Evolutionary conservation across 2,113 vertebrate species (phyloP).

Genomic region (Cariama cristata): DNA sequence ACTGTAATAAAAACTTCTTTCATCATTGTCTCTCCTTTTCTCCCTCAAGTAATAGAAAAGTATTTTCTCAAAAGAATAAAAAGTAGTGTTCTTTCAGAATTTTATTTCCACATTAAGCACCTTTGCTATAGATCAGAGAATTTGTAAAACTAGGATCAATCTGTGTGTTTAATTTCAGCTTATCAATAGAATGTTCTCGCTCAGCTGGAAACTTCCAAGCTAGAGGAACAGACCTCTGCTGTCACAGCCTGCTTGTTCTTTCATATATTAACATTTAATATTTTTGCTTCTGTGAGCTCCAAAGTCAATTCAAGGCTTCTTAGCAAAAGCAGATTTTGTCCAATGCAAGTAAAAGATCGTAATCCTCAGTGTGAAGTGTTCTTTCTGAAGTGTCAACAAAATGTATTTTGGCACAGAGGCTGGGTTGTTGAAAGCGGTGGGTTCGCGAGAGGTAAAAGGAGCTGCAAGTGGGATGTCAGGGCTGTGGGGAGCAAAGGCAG

Average conservation of each 20-base stretch:
- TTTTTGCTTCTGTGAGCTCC: slow-evolving; percentile 21
- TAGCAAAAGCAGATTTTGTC: slow-evolving; percentile 39
- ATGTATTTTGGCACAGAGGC: neutral
- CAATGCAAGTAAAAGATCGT: neutral
- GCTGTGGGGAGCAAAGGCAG: neutral
- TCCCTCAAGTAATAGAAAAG: neutral
- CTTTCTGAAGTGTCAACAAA: slow-evolving; percentile 29
- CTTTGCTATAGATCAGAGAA: neutral
- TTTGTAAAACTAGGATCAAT: neutral
- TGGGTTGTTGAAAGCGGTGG: neutral
- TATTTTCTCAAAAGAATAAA: neutral
- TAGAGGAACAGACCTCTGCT: neutral
- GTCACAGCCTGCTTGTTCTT: slow-evolving; percentile 21
- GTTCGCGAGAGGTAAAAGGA: neutral
- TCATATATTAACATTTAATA: slow-evolving; percentile 43
- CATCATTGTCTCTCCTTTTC: neutral
- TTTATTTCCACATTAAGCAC: neutral
- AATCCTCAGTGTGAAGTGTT: slow-evolving; percentile 1
- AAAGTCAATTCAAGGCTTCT: slow-evolving; percentile 21
- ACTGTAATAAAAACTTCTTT: neutral
- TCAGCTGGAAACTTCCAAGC: neutral
- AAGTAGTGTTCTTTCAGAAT: neutral
- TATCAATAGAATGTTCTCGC: slow-evolving; percentile 1
- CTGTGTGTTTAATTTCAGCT: neutral
- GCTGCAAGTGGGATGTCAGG: neutral